Evolutionary conservation across 1,140 invertebrate species (phyloP), one percentile per base, ranked within the genome.

Genomic region (Calliphora vicina): DNA sequence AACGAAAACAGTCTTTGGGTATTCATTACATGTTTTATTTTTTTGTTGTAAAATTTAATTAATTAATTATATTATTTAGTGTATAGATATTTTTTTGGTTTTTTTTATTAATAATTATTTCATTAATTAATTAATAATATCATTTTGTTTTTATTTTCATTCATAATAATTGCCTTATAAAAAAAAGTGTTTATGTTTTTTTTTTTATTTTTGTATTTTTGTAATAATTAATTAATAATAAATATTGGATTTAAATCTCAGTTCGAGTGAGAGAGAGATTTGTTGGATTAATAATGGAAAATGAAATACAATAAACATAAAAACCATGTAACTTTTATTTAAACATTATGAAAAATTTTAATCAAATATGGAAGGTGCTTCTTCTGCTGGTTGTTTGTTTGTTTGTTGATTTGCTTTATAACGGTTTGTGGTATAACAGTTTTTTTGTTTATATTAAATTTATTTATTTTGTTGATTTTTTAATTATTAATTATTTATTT

Each of bases 1-100:
- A 90, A 90, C 88, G 88, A 90, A 90, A 90, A 90, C 88, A 90
- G 88, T 90, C 88, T 90, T 90, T 90, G 88, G 88, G 88, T 90
- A 89, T 88, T 89, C 86, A 87, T 90, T 88, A 80, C 29, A 78
- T 76, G 78, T 82, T 74, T 72, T 43, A 72, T 73, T n/a, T 80
- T 25, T n/a, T 81, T 61, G 81, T 83, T 81, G 50, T 81, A 61
- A 61, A 81, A 81, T 81, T 57, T 29, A 8, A 27, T n/a, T 61
- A 26, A 12, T 78, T 76, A 74, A 57, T 57, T 35, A 35, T 76
- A 42, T 23, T 78, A 8, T 25, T 82, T 72, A 61, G 23, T 82
- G 13, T 74, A 74, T 82, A n/a, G n/a, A 82, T 50, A 82, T 76
- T 45, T 67, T 74, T 45, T 29, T 78, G 13, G 25, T 27, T 80